Percentiles rank a stretch among this genome's conserved stretches.
Evolutionary conservation across 2,113 vertebrate species (phyloP).

Genomic region (Triplophysa tibetana): DNA sequence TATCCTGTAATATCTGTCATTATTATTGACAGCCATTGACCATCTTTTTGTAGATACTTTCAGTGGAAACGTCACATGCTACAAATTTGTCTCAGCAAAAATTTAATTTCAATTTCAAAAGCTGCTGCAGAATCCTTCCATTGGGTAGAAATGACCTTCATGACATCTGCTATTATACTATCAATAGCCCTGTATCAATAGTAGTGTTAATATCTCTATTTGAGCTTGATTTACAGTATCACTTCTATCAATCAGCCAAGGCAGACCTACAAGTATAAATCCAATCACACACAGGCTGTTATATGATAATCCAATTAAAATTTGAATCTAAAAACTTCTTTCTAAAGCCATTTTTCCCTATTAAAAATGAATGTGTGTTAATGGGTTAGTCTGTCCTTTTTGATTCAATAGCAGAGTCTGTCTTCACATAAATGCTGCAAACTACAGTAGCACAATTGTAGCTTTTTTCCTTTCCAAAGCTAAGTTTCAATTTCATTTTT

Average conservation of each 20-base stretch:
- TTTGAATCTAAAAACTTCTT: conserved; percentile 23
- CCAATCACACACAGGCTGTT: conserved; percentile 29
- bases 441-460: neutral
- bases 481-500: conserved; percentile 10
- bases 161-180: neutral
- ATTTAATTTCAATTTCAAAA: neutral
- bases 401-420: conserved; percentile 32
- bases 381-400: conserved; percentile 10
- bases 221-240: conserved; percentile 13
- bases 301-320: conserved; percentile 46
- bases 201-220: neutral
- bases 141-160: neutral
- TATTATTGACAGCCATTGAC: too few relatives aligned
- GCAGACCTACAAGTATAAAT: conserved; percentile 13
- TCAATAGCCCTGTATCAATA: neutral
- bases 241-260: conserved; percentile 20
- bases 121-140: neutral
- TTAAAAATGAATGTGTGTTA: conserved; percentile 35
- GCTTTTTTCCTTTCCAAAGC: neutral
- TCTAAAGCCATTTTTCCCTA: conserved; percentile 10
- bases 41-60: neutral
- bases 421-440: conserved; percentile 11
- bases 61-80: neutral
- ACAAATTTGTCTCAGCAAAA: neutral
- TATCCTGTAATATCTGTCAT: too few relatives aligned